Percentiles rank a stretch among this genome's conserved stretches.
Evolutionary conservation across 2,113 vertebrate genomes (phyloP).

Genomic region (Cyprinodon tularosa): DNA sequence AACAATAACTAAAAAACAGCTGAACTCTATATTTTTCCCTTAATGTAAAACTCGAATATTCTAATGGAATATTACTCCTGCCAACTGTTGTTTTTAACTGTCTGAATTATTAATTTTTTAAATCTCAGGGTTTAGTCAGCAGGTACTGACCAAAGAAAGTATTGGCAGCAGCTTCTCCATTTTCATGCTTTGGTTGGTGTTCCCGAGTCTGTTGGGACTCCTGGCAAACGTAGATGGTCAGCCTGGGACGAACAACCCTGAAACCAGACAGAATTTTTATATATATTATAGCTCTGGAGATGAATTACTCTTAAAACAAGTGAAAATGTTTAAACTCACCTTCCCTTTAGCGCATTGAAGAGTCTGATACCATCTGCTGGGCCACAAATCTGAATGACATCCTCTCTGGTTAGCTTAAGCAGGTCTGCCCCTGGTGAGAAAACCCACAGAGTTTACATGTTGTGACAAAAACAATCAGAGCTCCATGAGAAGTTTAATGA

Average conservation of each 20-base stretch:
- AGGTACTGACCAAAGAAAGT: constrained; percentile 89
- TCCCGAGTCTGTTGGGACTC: constrained; percentile 89
- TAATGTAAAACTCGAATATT: neutral
- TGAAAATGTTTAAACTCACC: constrained; percentile 75
- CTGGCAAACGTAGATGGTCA: constrained; percentile 97
- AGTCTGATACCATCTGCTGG: constrained; percentile 96
- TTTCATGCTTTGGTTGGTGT: constrained; percentile 90
- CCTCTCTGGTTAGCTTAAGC: constrained; percentile 94
- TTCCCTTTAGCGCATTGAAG: constrained; percentile 94
- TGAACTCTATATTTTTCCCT: neutral
- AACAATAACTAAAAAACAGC: neutral
- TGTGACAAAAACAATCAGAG: neutral
- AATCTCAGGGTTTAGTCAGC: neutral
- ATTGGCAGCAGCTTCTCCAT: constrained; percentile 84
- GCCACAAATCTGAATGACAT: constrained; percentile 98
- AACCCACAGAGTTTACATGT: neutral
- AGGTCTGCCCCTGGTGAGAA: constrained; percentile 86
- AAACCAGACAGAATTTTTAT: neutral
- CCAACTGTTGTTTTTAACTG: neutral
- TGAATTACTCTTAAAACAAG: too few species aligned
- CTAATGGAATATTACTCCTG: too few species aligned
- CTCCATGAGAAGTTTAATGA: neutral
- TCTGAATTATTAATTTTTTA: neutral
- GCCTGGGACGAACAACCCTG: constrained; percentile 90
- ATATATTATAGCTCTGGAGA: neutral